These are phyloP conservation scores for Columbina picui DNA, from an alignment of 2,113 vertebrate genomes.

Conservation along the genomic window DNA sequence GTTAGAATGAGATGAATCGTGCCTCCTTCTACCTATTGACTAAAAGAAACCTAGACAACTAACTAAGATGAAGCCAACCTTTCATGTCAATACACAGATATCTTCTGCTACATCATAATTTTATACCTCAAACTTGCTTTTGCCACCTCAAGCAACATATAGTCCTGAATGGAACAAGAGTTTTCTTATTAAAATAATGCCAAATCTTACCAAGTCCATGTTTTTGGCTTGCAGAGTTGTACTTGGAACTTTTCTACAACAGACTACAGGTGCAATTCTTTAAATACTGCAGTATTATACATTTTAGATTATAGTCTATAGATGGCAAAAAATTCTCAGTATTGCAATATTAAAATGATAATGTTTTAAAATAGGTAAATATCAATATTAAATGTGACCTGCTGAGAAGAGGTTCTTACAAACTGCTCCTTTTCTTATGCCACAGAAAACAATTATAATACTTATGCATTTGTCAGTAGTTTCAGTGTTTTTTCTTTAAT, in stretches of 20 bases:
- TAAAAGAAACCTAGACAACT: background rate
- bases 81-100: background rate
- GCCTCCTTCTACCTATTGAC: background rate
- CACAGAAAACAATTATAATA: background rate
- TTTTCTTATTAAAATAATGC: background rate
- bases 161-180: background rate
- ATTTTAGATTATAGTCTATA: background rate
- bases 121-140: background rate
- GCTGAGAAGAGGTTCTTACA: background rate
- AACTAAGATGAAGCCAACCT: background rate
- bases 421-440: background rate
- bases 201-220: background rate
- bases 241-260: background rate
- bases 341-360: background rate
- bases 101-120: background rate
- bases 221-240: background rate
- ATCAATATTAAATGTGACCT: background rate
- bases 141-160: background rate
- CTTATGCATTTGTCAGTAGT: background rate
- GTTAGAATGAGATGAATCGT: background rate
- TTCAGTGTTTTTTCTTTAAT: background rate
- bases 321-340: background rate
- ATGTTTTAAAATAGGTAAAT: background rate
- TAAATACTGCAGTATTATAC: background rate
- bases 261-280: background rate